Evolutionary conservation across 2,113 vertebrate genomes (phyloP), one percentile per base, ranked within the genome.

Genomic region (Brachyhypopomus occidentalis): DNA sequence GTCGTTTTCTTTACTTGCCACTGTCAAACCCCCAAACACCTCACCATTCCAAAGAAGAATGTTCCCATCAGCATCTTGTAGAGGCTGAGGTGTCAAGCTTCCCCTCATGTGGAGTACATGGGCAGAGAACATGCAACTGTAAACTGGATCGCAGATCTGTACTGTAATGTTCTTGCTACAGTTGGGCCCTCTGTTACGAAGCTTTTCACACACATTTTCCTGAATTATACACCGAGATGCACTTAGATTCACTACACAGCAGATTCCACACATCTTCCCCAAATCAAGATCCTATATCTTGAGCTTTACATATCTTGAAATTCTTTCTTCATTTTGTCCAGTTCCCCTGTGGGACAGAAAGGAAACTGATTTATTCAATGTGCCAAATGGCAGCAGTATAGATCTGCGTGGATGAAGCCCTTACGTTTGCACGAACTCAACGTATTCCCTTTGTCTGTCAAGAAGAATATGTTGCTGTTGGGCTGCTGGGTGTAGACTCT

Each of bases 41-140:
- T 99, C 97, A 30, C 98, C 97, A 48, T 99, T 99, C 97, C 97
- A 99, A 62, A 97, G 84, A 36, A 99, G 91, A 25, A 97, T 59
- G 60, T 96, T 95, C n/a, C 94, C 94, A 0, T 3, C 19, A 0
- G 74, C 56, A 74, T 97, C 96, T 85, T 92, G 89, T 72, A 96
- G 11, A 4, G 97, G 97, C 87, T 99, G 98, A 36, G 93, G 85
- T 27, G 95, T 98, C 75, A 95, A 58, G 4, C 3, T 9, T 7
- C 97, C 98, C 85, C 96, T 93, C 91, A 99, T 89, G 82, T 95
- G 96, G 85, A 99, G 97, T 7, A 99, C 94, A 0, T 98, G 96
- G 59, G 94, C 96, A 81, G 96, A 98, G 89, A 99, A 97, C 2
- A 95, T 85, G 81, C 95, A 96, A 16, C 84, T n/a, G 0, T 91